A percentile compares a stretch with the other conserved stretches of the same genome.
Evolutionary conservation across 1,140 invertebrate species (phyloP).

Genomic region (Calephelis virginiensis): DNA sequence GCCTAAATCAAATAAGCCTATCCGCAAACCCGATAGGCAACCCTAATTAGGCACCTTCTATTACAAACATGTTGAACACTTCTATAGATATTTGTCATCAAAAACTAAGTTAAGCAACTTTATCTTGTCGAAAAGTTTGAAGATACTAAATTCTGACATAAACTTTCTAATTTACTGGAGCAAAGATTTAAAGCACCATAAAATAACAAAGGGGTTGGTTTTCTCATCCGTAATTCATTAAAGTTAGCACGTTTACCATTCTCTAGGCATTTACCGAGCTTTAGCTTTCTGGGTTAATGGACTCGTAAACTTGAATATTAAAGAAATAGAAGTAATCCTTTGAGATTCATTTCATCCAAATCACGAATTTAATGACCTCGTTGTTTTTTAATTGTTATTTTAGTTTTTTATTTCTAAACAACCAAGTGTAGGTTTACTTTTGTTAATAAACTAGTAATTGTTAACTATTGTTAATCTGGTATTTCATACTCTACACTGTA

Average conservation of each 20-base stretch:
- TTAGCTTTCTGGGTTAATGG: slow-evolving; percentile 56
- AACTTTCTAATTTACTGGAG: slow-evolving; percentile 53
- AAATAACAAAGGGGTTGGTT: slow-evolving; percentile 53
- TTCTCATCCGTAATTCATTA: slow-evolving; percentile 71
- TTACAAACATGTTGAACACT: not conserved
- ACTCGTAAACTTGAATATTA: slow-evolving; percentile 53
- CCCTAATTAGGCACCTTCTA: too few relatives aligned
- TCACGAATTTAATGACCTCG: too few relatives aligned
- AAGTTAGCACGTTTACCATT: slow-evolving; percentile 58
- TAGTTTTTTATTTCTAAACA: too few relatives aligned
- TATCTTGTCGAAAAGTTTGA: slow-evolving; percentile 1
- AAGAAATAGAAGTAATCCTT: too few relatives aligned
- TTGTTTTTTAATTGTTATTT: too few relatives aligned
- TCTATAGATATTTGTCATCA: not conserved
- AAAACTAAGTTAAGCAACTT: not conserved
- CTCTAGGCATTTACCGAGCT: slow-evolving; percentile 46
- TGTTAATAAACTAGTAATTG: too few relatives aligned
- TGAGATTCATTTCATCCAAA: too few relatives aligned
- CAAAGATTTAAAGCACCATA: slow-evolving; percentile 58
- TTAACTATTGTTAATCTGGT: too few relatives aligned
- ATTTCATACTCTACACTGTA: too few relatives aligned
- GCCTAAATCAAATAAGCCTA: too few relatives aligned
- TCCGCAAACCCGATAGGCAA: too few relatives aligned
- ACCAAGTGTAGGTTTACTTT: too few relatives aligned
- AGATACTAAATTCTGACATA: slow-evolving; percentile 37